These are phyloP conservation scores for Delia radicum DNA, from an alignment of 1,140 invertebrate genomes.

Conservation along the genomic window DNA sequence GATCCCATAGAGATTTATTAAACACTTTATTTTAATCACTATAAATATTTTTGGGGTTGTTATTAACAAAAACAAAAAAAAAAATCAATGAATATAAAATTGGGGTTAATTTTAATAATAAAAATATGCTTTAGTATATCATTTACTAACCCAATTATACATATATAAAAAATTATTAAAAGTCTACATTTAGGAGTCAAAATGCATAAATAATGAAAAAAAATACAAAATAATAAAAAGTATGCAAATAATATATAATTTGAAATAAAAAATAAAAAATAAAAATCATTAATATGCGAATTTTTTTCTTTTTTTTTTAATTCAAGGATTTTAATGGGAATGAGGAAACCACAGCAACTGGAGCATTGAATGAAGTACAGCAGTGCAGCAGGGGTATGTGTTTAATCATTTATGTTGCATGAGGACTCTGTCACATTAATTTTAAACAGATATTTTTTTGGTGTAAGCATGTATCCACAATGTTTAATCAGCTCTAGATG, in stretches of 20 bases:
- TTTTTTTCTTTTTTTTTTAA: not conserved
- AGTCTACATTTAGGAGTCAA: not conserved
- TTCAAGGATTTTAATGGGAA: not conserved
- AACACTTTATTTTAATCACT: too few species aligned
- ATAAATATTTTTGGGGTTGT: too few species aligned
- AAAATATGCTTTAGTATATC: not conserved
- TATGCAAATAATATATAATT: too few species aligned
- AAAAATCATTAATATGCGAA: not conserved
- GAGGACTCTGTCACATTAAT: conserved; percentile 6
- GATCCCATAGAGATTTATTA: too few species aligned
- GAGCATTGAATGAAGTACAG: too few species aligned
- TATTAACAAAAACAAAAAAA: not conserved
- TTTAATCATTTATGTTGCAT: not conserved
- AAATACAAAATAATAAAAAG: not conserved
- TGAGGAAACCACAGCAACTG: too few species aligned
- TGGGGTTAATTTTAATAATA: not conserved
- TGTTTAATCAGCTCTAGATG: conserved; percentile 8
- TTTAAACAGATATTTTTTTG: not conserved
- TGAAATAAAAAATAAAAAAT: not conserved
- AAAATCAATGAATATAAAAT: too few species aligned
- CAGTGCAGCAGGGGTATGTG: not conserved
- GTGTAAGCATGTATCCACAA: not conserved
- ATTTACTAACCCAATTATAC: conserved; percentile 21
- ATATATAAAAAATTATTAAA: not conserved
- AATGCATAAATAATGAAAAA: not conserved